Conservation (phyloP, 1,140 invertebrate genomes). For the Spodoptera litura region DNA sequence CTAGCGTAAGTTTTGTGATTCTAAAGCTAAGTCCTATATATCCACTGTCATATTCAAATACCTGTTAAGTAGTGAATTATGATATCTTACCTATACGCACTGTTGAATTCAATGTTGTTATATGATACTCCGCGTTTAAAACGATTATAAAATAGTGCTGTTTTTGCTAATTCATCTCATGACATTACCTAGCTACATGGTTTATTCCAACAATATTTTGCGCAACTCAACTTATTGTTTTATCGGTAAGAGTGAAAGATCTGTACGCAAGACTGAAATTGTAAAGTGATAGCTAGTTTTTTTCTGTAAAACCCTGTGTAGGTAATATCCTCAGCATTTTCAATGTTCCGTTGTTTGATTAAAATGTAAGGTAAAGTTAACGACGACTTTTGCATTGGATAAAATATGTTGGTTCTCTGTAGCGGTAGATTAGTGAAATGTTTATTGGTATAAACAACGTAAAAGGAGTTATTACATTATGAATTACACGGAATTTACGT, state of each 20-base stretch:
- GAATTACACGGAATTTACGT: slow-evolving; percentile 17
- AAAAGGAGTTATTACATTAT: slow-evolving; percentile 10
- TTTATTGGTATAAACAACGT: slow-evolving; percentile 26
- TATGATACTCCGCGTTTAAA: slow-evolving; percentile 43
- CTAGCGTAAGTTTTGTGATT: slow-evolving; percentile 73
- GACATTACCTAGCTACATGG: slow-evolving; percentile 17
- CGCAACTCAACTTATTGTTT: slow-evolving; percentile 46
- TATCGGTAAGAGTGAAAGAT: slow-evolving; percentile 48
- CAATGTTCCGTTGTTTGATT: slow-evolving; percentile 17
- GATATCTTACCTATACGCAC: slow-evolving; percentile 55
- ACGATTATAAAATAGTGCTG: slow-evolving; percentile 27
- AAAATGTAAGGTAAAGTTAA: slow-evolving; percentile 33
- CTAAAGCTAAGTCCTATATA: slow-evolving; percentile 70
- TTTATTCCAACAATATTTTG: slow-evolving; percentile 36
- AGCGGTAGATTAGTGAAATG: slow-evolving; percentile 27
- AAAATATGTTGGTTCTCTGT: slow-evolving; percentile 30
- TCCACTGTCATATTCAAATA: slow-evolving; percentile 56
- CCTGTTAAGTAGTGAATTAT: slow-evolving; percentile 53
- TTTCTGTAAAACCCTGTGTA: slow-evolving; percentile 42
- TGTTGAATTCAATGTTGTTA: slow-evolving; percentile 53
- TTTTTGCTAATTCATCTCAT: slow-evolving; percentile 24
- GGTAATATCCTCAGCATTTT: slow-evolving; percentile 36
- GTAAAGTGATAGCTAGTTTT: slow-evolving; percentile 50
- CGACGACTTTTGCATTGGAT: slow-evolving; percentile 22
- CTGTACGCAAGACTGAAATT: slow-evolving; percentile 50